Percentiles rank a stretch among this genome's conserved stretches.
Evolutionary conservation across 2,888 invertebrate species (phyloP).

Genomic region (Achlya flavicornis): DNA sequence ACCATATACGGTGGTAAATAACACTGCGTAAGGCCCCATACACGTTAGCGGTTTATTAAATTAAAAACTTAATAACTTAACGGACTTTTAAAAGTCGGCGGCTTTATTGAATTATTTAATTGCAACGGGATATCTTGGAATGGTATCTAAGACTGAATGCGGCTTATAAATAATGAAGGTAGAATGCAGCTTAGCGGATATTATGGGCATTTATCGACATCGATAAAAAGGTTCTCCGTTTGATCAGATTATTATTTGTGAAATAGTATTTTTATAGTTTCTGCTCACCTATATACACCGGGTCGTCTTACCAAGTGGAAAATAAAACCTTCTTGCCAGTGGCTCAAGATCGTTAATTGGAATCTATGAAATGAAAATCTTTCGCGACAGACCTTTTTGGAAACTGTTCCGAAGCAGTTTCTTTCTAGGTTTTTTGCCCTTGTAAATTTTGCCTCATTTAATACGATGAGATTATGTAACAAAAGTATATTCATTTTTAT

Average conservation of each 20-base stretch:
- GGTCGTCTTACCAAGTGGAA: no score
- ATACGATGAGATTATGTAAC: no score
- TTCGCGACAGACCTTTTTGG: no score
- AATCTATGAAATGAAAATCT: no score
- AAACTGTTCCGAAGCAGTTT: no score
- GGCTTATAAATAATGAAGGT: slow-evolving; percentile 14
- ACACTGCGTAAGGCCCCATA: slow-evolving; percentile 25
- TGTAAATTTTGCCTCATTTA: no score
- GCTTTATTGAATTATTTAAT: slow-evolving; percentile 11
- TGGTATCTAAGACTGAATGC: slow-evolving; percentile 9
- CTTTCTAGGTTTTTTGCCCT: no score
- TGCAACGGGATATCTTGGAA: neutral
- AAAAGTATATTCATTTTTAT: no score
- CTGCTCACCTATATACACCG: neutral
- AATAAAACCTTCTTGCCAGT: no score
- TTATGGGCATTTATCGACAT: slow-evolving; percentile 3
- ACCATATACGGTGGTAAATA: slow-evolving; percentile 52
- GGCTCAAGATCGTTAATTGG: no score
- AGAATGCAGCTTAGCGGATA: slow-evolving; percentile 6
- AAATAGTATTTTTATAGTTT: neutral
- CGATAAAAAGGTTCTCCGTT: neutral
- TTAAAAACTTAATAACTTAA: slow-evolving; percentile 10
- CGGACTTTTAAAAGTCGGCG: slow-evolving; percentile 1
- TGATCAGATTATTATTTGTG: neutral
- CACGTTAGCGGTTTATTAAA: slow-evolving; percentile 12